phyloP scores from a whole-genome alignment of 1,140 invertebrate species.

The Scaptomyza graminum region DNA sequence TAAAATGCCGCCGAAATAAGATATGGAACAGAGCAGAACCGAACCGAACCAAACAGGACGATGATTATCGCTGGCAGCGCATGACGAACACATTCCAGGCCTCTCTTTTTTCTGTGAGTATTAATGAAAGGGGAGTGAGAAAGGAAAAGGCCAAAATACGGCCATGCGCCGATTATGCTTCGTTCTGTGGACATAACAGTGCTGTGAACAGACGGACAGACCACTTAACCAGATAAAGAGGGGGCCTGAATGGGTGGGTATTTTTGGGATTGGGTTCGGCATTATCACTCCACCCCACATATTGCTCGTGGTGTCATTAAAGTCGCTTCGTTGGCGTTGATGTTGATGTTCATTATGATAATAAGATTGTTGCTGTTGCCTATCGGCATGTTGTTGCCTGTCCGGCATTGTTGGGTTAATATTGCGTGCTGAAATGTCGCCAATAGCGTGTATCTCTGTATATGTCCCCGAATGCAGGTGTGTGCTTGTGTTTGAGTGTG shows the following conservation, averaged over 20 bases:
- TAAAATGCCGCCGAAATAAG: slow-evolving; percentile 10
- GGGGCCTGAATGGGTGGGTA: not conserved
- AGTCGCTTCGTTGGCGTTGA: slow-evolving; percentile 48
- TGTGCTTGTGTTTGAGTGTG: slow-evolving; percentile 3
- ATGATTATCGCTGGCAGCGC: slow-evolving; percentile 41
- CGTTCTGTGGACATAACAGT: slow-evolving; percentile 27
- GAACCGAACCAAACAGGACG: slow-evolving; percentile 25
- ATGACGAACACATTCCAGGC: slow-evolving; percentile 52
- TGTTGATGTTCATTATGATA: slow-evolving; percentile 73
- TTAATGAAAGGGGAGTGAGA: slow-evolving; percentile 58
- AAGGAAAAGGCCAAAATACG: slow-evolving; percentile 4
- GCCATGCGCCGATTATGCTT: slow-evolving; percentile 63
- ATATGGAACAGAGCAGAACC: slow-evolving; percentile 4
- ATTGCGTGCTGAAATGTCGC: slow-evolving; percentile 79
- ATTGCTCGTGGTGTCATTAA: slow-evolving; percentile 36
- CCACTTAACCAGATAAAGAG: slow-evolving; percentile 56
- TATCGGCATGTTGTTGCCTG: slow-evolving; percentile 13
- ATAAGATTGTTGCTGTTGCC: slow-evolving; percentile 54
- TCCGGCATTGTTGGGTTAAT: slow-evolving; percentile 60
- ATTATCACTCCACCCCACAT: not conserved
- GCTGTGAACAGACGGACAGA: not conserved
- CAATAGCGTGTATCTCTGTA: slow-evolving; percentile 71
- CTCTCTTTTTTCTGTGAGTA: slow-evolving; percentile 47
- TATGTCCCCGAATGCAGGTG: slow-evolving; percentile 18
- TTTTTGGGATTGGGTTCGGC: not conserved